Conservation (phyloP, 2,797 vertebrate species). For the Rostrhamus sociabilis region DNA sequence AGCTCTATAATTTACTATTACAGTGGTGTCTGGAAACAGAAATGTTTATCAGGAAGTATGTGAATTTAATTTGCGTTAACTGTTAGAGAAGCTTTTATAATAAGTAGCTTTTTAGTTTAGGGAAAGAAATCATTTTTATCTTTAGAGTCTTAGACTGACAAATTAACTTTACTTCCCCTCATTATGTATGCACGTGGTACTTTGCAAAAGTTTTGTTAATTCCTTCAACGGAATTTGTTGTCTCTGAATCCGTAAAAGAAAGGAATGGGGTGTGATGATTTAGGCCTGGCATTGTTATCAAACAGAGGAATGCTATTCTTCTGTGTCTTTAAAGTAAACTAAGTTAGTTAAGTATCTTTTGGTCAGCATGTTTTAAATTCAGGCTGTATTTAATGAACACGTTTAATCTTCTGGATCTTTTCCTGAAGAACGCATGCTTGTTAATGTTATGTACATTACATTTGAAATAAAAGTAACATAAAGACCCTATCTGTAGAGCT, state of each 20-base stretch:
- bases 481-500: neutral
- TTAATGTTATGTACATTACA: neutral
- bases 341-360: neutral
- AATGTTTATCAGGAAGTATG: neutral
- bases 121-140: neutral
- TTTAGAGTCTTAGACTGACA: neutral
- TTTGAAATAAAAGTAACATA: neutral
- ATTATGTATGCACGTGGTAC: accelerated
- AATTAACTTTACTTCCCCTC: neutral
- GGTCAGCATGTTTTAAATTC: neutral
- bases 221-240: neutral
- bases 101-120: neutral
- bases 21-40: neutral
- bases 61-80: neutral
- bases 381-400: neutral
- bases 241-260: neutral
- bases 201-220: constrained; percentile 1
- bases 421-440: neutral
- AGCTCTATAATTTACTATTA: neutral
- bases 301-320: neutral
- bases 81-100: neutral
- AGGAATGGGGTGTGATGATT: neutral
- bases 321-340: neutral
- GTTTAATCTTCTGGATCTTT: neutral
- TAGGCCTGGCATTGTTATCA: neutral